Conservation (phyloP, 2,113 vertebrate genomes). For the Corythornis madagascariensis region DNA sequence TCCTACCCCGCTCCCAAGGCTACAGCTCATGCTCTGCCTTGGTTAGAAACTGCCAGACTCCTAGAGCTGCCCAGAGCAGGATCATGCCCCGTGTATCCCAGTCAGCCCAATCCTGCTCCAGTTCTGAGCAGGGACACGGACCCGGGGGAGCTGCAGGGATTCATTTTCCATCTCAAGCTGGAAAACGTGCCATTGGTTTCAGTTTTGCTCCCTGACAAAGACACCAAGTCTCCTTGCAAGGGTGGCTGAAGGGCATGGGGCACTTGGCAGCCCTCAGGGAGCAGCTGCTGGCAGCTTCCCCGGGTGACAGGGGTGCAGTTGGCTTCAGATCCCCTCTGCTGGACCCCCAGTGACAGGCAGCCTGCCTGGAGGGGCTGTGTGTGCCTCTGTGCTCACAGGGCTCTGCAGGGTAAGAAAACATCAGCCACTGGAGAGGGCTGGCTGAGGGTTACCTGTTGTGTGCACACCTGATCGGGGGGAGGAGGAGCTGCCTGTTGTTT, state of each 20-base stretch:
- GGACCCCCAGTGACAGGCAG: background rate
- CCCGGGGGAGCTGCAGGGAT: background rate
- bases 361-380: background rate
- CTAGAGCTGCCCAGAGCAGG: accelerated
- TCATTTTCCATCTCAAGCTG: background rate
- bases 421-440: background rate
- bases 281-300: background rate
- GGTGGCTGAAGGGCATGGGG: background rate
- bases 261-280: background rate
- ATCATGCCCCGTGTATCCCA: accelerated
- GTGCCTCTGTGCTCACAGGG: background rate
- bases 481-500: conserved; percentile 51
- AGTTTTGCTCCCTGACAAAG: background rate
- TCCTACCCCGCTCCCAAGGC: background rate
- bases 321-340: background rate
- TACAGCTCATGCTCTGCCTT: background rate
- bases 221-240: background rate
- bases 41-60: accelerated
- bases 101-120: background rate
- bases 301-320: background rate
- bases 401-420: background rate
- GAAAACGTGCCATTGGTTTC: background rate
- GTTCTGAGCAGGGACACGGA: background rate
- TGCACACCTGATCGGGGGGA: conserved; percentile 34
- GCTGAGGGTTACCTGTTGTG: background rate